Evolutionary conservation across 2,113 vertebrate genomes (phyloP), one percentile per base, ranked within the genome.

Genomic region (Podarcis muralis): DNA sequence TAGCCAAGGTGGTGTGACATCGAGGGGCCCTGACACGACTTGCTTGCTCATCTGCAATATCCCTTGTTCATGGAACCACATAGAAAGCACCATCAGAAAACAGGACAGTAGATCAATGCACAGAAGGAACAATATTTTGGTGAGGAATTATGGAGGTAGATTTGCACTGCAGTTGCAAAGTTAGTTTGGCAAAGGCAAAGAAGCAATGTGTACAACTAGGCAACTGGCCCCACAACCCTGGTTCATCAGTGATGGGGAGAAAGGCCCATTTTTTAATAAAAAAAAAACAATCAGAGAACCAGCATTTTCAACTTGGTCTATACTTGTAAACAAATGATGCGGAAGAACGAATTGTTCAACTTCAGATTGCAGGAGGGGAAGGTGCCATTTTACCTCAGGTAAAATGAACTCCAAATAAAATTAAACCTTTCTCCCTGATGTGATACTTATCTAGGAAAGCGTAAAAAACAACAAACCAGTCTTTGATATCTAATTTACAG

Each of bases 1-100:
- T 94, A 96, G 90, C 86, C 76, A 85, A 87, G 89, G 91, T 88
- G 76, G 25, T 0, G 0, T 53, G 92, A 74, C 15, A 89, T 88
- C 22, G 88, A 85, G 0, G 23, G 90, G 83, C 1, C 77, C 90
- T 79, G 87, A 62, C 71, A 82, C 57, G 5, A 80, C 75, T 62
- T 92, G 57, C 30, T 43, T 84, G 57, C 57, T 87, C 74, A 72
- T 2, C 87, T 85, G 48, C 91, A 90, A 89, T 37, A n/a, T 32
- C 53, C 88, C 74, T 88, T 88, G 43, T 85, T 57, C 85, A 87
- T 2, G 84, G 74, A 22, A 86, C 75, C 82, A 74, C 88, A 57
- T 65, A 87, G 78, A 84, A 32, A 92, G 35, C 84, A 78, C 48
- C 82, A 88, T 65, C 89, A 89, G 11, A 2, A 0, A 86, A 59